A percentile compares a stretch with the other conserved stretches of the same genome.
These are phyloP conservation scores for Stichopus chloronotus DNA, from an alignment of 35 echinoderm and acorn worm species.

Conservation along the genomic window DNA sequence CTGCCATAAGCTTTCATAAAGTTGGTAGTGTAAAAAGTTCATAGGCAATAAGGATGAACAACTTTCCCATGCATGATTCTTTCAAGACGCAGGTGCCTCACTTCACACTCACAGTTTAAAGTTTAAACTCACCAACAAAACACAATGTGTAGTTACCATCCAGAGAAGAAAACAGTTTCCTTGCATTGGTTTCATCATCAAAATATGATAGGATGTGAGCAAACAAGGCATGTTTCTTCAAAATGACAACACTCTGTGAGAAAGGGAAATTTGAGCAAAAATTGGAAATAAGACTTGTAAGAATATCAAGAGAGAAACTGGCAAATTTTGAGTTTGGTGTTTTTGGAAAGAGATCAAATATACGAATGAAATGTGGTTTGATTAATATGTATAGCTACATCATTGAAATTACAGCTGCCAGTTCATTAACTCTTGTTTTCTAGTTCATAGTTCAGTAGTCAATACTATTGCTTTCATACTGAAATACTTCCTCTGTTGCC, in stretches of 20 bases:
- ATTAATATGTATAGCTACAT: background rate
- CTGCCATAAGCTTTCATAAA: too few relatives aligned
- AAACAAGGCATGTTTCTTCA: constrained; percentile 79
- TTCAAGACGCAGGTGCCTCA: too few relatives aligned
- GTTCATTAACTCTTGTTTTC: too few relatives aligned
- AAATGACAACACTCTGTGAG: constrained; percentile 61
- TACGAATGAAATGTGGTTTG: background rate
- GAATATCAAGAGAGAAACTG: too few relatives aligned
- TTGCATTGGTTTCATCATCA: constrained; percentile 67
- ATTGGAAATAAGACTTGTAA: background rate
- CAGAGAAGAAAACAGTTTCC: constrained; percentile 71
- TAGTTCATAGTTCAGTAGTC: too few relatives aligned
- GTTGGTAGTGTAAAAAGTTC: too few relatives aligned
- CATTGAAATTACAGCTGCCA: too few relatives aligned
- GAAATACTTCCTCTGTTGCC: too few relatives aligned
- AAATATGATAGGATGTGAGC: constrained; percentile 67
- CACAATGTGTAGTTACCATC: constrained; percentile 91
- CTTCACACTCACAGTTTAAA: too few relatives aligned
- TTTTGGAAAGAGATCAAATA: background rate
- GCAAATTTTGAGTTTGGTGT: background rate
- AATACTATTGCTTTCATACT: too few relatives aligned
- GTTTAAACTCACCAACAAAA: constrained; percentile 75
- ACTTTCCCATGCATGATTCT: too few relatives aligned
- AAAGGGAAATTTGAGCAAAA: constrained; percentile 34
- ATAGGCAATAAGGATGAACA: too few relatives aligned